phyloP scores from a whole-genome alignment of 2,113 vertebrate species.

The Odontesthes bonariensis region DNA sequence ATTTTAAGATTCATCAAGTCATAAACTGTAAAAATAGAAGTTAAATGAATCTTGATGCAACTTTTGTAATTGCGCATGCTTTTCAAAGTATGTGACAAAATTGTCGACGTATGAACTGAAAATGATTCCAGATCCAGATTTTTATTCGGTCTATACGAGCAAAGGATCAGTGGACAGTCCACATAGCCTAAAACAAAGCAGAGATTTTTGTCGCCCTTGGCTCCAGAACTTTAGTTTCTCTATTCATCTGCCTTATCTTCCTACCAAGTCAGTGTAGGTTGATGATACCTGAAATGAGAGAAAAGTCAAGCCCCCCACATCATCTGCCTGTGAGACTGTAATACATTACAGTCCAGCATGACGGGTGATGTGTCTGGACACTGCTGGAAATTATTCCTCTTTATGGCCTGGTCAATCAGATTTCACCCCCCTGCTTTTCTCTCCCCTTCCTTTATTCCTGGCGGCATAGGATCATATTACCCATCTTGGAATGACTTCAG shows the following conservation, averaged over 20 bases:
- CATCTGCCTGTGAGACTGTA: constrained; percentile 58
- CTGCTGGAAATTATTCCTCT: constrained; percentile 76
- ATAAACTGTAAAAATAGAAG: too few species aligned
- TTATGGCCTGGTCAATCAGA: constrained; percentile 81
- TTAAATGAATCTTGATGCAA: too few species aligned
- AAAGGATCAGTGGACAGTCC: too few species aligned
- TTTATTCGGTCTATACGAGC: too few species aligned
- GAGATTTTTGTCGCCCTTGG: background rate
- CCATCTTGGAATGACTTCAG: constrained; percentile 85
- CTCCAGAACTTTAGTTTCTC: background rate
- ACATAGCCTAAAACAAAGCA: too few species aligned
- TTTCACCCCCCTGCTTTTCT: constrained; percentile 54
- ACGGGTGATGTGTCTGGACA: constrained; percentile 77
- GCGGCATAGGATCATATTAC: constrained; percentile 83
- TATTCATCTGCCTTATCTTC: constrained; percentile 17
- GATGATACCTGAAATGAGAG: constrained; percentile 21
- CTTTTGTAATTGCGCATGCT: too few species aligned
- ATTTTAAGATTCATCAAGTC: too few species aligned
- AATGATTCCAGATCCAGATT: too few species aligned
- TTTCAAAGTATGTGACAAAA: too few species aligned
- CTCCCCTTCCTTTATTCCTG: constrained; percentile 71
- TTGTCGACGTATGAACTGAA: too few species aligned
- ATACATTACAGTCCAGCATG: constrained; percentile 70
- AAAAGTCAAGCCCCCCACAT: constrained; percentile 45
- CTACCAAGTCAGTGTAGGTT: constrained; percentile 27